Conservation (phyloP, 1,140 invertebrate species). For the Schlechtendalia chinensis region DNA sequence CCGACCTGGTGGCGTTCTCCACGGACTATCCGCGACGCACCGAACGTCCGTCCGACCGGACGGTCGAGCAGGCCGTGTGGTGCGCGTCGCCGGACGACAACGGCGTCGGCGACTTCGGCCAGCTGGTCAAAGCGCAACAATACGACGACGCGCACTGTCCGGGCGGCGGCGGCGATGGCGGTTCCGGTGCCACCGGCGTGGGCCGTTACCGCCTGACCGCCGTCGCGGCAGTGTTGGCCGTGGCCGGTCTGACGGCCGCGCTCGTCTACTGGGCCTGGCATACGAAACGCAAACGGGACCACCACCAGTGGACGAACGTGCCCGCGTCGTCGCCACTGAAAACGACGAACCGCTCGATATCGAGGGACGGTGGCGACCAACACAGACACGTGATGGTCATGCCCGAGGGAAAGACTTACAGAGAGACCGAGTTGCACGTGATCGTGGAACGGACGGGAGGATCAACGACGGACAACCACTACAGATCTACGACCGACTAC, state of each 20-base stretch:
- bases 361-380: slow-evolving; percentile 19
- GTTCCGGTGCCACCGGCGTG: slow-evolving; percentile 50
- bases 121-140: slow-evolving; percentile 38
- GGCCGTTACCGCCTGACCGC: slow-evolving; percentile 54
- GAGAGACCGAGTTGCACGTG: slow-evolving; percentile 79
- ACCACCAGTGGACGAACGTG: slow-evolving; percentile 58
- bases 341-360: slow-evolving; percentile 25
- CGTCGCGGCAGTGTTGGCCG: slow-evolving; percentile 39
- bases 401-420: slow-evolving; percentile 72
- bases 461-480: slow-evolving; percentile 55
- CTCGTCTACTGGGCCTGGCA: slow-evolving; percentile 55
- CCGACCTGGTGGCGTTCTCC: slow-evolving; percentile 58
- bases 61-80: slow-evolving; percentile 52
- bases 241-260: slow-evolving; percentile 53
- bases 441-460: slow-evolving; percentile 74
- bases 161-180: slow-evolving; percentile 50
- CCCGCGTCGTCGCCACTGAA: slow-evolving; percentile 56
- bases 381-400: slow-evolving; percentile 62
- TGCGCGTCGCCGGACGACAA: slow-evolving; percentile 50
- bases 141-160: slow-evolving; percentile 27
- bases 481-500: slow-evolving; percentile 3
- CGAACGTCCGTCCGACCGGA: slow-evolving; percentile 49
- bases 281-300: slow-evolving; percentile 53
- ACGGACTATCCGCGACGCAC: slow-evolving; percentile 53
- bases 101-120: slow-evolving; percentile 24